Conservation (phyloP, 2,113 vertebrate species). For the Pterophyllum scalare region DNA sequence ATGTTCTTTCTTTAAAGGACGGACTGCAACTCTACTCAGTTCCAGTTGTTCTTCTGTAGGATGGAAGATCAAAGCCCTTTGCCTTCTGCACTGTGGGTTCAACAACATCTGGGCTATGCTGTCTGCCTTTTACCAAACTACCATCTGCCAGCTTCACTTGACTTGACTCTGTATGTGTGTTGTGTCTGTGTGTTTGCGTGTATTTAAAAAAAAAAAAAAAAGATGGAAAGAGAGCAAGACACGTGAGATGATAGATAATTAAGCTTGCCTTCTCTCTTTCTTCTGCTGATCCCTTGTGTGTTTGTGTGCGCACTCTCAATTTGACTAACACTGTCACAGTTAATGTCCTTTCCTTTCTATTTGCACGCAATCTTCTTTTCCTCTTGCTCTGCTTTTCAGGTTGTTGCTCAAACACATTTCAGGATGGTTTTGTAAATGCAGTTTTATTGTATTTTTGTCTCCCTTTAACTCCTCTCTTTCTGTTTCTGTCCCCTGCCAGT, state of each 20-base stretch:
- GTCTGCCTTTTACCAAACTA: conserved; percentile 42
- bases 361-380: neutral
- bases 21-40: neutral
- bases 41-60: conserved; percentile 33
- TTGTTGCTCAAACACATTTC: neutral
- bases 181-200: neutral
- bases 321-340: conserved; percentile 16
- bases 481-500: neutral
- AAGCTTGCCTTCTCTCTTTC: conserved; percentile 5
- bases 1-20: neutral
- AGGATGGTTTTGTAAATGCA: neutral
- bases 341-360: conserved; percentile 13
- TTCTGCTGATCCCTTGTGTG: conserved; percentile 13
- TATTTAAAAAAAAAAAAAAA: neutral
- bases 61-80: conserved; percentile 67
- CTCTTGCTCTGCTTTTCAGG: neutral
- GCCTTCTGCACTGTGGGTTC: conserved; percentile 59
- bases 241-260: conserved; percentile 20
- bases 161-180: conserved; percentile 14
- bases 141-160: conserved; percentile 57
- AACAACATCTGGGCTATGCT: conserved; percentile 65
- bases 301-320: neutral
- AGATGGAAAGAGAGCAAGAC: conserved; percentile 9
- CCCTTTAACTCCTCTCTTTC: neutral
- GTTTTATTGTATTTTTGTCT: conserved; percentile 23